phyloP scores from a whole-genome alignment of 2,888 invertebrate species.

The Pyrochroa serraticornis region DNA sequence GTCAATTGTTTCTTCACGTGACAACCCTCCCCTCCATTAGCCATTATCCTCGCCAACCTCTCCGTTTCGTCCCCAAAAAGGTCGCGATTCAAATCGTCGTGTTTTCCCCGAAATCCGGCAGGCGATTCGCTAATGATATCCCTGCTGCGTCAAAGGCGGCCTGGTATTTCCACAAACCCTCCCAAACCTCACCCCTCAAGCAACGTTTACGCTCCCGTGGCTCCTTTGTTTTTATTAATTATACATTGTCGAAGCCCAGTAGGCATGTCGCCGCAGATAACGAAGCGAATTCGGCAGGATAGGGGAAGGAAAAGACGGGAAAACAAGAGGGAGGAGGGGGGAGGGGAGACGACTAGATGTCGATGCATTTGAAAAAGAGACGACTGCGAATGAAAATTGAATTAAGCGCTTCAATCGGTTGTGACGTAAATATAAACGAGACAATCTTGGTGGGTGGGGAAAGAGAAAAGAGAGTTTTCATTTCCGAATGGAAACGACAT shows the following conservation, averaged over 20 bases:
- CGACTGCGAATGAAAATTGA: constrained; percentile 1
- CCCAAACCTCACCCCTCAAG: constrained; percentile 5
- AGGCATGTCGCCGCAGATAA: constrained; percentile 4
- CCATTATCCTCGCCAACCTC: no score
- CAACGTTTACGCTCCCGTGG: constrained; percentile 24
- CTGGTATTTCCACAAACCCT: constrained; percentile 1
- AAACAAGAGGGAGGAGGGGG: no score
- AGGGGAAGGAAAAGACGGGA: no score
- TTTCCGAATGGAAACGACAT: not conserved
- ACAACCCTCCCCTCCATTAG: no score
- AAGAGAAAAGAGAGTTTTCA: not conserved
- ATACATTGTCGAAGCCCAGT: constrained; percentile 13
- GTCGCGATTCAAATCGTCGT: no score
- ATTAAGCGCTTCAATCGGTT: constrained; percentile 8
- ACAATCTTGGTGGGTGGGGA: not conserved
- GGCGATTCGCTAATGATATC: no score
- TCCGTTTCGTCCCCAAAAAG: no score
- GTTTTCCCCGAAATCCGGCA: no score
- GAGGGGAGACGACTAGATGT: no score
- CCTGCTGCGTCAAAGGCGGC: no score
- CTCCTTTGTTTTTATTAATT: constrained; percentile 36
- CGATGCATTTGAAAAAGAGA: constrained; percentile 8
- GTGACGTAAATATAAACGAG: not conserved
- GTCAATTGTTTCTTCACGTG: no score
- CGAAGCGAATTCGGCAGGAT: no score